phyloP scores from a whole-genome alignment of 1,140 invertebrate genomes.

The Oscheius sp. region DNA sequence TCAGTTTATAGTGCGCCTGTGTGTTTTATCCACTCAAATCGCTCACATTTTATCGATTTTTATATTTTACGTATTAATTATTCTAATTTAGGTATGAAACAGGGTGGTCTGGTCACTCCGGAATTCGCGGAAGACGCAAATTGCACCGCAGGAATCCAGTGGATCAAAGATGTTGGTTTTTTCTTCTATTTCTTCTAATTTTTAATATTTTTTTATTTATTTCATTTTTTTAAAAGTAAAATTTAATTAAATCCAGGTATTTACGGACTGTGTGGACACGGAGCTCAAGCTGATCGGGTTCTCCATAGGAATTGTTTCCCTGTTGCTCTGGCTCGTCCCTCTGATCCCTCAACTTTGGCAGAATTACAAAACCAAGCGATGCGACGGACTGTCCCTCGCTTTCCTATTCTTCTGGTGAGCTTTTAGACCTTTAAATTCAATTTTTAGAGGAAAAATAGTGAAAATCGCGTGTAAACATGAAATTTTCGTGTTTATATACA shows the following conservation, averaged over 20 bases:
- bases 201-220: conserved; percentile 13
- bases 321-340: conserved; percentile 44
- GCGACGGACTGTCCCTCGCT: conserved; percentile 37
- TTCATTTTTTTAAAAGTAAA: neutral
- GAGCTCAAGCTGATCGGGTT: conserved; percentile 40
- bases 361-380: conserved; percentile 40
- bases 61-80: too few species aligned
- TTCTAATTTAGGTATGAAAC: too few species aligned
- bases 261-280: conserved; percentile 44
- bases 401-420: conserved; percentile 45
- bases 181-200: neutral
- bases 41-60: too few species aligned
- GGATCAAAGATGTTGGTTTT: conserved; percentile 39
- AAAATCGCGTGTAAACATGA: too few species aligned
- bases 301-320: conserved; percentile 37
- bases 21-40: too few species aligned
- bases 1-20: too few species aligned
- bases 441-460: too few species aligned
- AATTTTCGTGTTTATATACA: too few species aligned
- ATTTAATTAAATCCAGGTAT: conserved; percentile 19
- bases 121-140: conserved; percentile 29
- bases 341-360: conserved; percentile 41
- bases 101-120: conserved; percentile 17
- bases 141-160: conserved; percentile 40
- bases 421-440: neutral